These are phyloP conservation scores for Monopterus albus DNA, from an alignment of 2,113 vertebrate species.

Conservation along the genomic window DNA sequence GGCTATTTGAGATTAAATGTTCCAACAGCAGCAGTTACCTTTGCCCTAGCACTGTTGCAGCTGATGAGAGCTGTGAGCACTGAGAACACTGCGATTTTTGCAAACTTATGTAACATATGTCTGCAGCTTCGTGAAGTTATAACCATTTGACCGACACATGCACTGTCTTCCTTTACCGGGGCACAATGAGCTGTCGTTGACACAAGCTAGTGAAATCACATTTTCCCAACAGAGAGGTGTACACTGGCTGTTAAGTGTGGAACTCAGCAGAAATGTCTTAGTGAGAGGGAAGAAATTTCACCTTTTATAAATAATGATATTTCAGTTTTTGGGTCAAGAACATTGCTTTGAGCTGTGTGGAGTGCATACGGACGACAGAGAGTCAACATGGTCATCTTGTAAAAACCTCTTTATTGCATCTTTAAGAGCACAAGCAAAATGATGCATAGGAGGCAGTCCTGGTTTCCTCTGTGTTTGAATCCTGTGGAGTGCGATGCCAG, in stretches of 20 bases:
- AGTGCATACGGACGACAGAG: not conserved
- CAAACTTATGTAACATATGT: too few relatives aligned
- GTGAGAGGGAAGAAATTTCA: not conserved
- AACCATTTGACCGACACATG: not conserved
- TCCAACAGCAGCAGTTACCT: too few relatives aligned
- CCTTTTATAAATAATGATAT: not conserved
- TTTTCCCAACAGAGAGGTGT: not conserved
- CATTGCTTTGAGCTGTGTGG: not conserved
- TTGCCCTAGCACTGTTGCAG: too few relatives aligned
- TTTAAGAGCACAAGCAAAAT: not conserved
- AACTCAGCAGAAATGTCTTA: not conserved
- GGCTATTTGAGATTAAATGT: too few relatives aligned
- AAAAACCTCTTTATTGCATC: not conserved
- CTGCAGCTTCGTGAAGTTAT: too few relatives aligned
- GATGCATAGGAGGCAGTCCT: not conserved
- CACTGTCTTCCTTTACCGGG: not conserved
- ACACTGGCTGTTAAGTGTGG: not conserved
- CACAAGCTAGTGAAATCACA: slow-evolving; percentile 14
- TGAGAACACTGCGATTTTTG: too few relatives aligned
- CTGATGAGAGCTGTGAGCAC: too few relatives aligned
- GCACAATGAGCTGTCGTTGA: not conserved
- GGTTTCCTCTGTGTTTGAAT: slow-evolving; percentile 23
- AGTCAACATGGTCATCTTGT: not conserved
- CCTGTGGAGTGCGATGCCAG: not conserved
- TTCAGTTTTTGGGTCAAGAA: not conserved